phyloP scores from a whole-genome alignment of 2,797 vertebrate species.

The Lindbergichthys nudifrons region DNA sequence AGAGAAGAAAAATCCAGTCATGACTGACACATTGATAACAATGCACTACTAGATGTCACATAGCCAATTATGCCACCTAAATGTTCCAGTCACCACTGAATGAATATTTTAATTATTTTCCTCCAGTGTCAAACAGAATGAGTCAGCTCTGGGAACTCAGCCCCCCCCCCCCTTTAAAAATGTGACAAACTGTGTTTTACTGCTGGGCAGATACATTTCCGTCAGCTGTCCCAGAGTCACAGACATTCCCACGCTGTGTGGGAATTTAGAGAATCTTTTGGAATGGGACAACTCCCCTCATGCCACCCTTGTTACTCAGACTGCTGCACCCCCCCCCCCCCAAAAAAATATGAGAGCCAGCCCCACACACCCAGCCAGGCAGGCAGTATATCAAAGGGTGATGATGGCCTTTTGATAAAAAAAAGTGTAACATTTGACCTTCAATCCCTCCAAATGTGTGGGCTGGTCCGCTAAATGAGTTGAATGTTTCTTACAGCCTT shows the following conservation, averaged over 20 bases:
- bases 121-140: background rate
- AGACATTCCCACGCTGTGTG: conserved; percentile 38
- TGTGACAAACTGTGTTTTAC: conserved; percentile 22
- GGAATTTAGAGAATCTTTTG: conserved; percentile 73
- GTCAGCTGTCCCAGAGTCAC: conserved; percentile 70
- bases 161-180: background rate
- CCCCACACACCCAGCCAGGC: conserved; percentile 11
- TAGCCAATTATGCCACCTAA: background rate
- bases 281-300: conserved; percentile 57
- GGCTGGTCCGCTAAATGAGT: background rate
- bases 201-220: conserved; percentile 30
- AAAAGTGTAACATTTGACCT: conserved; percentile 20
- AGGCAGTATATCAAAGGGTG: background rate
- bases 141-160: conserved; percentile 4
- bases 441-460: conserved; percentile 5
- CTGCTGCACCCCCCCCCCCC: background rate
- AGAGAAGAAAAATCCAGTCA: conserved; percentile 1
- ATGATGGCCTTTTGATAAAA: conserved; percentile 8
- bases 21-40: background rate
- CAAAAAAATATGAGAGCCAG: conserved; percentile 16
- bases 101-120: background rate
- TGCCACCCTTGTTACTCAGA: conserved; percentile 21
- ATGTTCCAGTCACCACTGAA: background rate
- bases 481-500: conserved; percentile 1
- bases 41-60: background rate